Evolutionary conservation across 2,888 invertebrate species (phyloP).

Genomic region (Cheilosia scutellata): DNA sequence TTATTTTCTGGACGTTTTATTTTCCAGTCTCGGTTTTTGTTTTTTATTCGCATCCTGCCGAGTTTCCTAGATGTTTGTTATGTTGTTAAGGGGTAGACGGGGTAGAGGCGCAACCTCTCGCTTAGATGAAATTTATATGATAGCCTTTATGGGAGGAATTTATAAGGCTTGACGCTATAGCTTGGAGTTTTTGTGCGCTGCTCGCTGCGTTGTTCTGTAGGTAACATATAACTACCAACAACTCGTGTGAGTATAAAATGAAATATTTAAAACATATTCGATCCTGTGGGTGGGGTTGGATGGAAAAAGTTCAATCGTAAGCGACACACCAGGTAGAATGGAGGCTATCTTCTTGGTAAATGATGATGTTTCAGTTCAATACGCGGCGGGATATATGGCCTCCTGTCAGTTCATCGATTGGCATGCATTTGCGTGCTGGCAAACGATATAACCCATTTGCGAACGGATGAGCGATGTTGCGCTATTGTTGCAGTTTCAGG

Average conservation of each 20-base stretch:
- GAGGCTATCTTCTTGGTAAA: slow-evolving; percentile 60
- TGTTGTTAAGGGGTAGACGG: neutral
- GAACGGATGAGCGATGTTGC: slow-evolving; percentile 47
- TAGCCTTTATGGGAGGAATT: slow-evolving; percentile 63
- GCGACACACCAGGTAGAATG: slow-evolving; percentile 29
- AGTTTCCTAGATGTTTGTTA: neutral
- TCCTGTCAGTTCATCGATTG: slow-evolving; percentile 66
- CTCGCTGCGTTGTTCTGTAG: neutral
- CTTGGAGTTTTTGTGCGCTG: slow-evolving; percentile 25
- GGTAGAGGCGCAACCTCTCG: slow-evolving; percentile 19
- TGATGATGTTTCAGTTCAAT: slow-evolving; percentile 70
- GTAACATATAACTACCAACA: neutral
- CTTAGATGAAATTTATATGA: slow-evolving; percentile 71
- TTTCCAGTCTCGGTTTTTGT: slow-evolving; percentile 23
- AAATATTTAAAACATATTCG: slow-evolving; percentile 66
- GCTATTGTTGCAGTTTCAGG: slow-evolving; percentile 30
- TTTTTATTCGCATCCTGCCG: neutral
- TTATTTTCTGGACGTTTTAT: slow-evolving; percentile 67
- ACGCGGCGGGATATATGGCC: slow-evolving; percentile 58
- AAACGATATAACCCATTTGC: slow-evolving; percentile 29
- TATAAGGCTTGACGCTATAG: slow-evolving; percentile 66
- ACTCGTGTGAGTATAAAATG: slow-evolving; percentile 47
- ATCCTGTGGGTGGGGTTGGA: neutral
- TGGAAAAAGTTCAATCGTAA: slow-evolving; percentile 16
- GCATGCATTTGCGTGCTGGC: slow-evolving; percentile 44